Base-by-base conservation (phyloP, 2,797 vertebrate species). In the Sebastes vulpes region DNA sequence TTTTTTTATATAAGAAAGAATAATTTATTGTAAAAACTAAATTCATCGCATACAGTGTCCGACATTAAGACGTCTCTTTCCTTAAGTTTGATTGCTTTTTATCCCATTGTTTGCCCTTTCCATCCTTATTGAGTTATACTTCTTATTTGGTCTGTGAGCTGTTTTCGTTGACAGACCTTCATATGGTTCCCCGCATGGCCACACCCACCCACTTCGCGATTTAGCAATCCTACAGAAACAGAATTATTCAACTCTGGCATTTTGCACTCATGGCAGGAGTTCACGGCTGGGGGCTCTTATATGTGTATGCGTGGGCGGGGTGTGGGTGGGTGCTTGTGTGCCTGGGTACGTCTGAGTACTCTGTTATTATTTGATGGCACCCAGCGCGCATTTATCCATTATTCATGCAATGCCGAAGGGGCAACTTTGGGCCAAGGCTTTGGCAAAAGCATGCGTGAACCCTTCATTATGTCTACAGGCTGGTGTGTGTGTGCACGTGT, bases 311-410 rank as follows among this genome's bases (percentile, higher is more conserved):
- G 72, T 77, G 63, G 35, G 80, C 6, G 9, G 23, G 32, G 26
- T 31, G 16, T 57, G 75, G 67, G 81, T 74, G 77, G 80, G 80
- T 46, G 70, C 76, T 77, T 92, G 77, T 85, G 88, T 77, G 68
- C 69, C 77, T 54, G 77, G 77, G 65, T 77, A 70, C 18, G 60
- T 92, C 83, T 89, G 88, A 92, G 71, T 82, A 81, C 84, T 93
- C 83, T 90, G 89, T 93, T 94, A 92, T 96, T 94, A 94, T 95
- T 93, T 94, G 91, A 94, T 94, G 91, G 91, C 85, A 90, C 91
- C 88, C 85, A 65, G 52, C 58, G 82, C 6, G 56, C 64, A 73
- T 59, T 77, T 60, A 92, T 95, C 81, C 87, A 94, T 95, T 92
- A 95, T 96, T 95, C 93, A 96, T 92, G 77, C 53, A 73, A 73